phyloP scores from a whole-genome alignment of 2,797 vertebrate species.

The Crocodylus rhombifer region DNA sequence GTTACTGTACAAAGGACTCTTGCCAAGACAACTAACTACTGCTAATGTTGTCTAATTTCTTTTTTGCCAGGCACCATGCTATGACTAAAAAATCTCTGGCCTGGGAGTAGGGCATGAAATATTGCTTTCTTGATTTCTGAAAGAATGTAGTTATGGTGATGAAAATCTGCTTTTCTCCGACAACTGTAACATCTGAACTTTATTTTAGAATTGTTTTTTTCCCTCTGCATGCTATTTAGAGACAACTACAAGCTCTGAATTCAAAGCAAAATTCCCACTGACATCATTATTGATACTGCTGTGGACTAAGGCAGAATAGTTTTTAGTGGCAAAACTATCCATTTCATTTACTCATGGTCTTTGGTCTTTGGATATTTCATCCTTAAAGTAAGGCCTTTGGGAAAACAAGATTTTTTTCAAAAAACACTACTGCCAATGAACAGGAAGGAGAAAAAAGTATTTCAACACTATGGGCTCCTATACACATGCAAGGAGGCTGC shows the following conservation, averaged over 20 bases:
- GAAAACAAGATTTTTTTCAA: background rate
- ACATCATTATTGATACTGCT: background rate
- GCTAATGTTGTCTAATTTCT: background rate
- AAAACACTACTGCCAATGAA: background rate
- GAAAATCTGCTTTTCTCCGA: slow-evolving; percentile 36
- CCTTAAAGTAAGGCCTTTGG: slow-evolving; percentile 4
- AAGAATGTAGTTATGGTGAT: background rate
- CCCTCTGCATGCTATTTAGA: slow-evolving; percentile 36
- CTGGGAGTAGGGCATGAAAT: background rate
- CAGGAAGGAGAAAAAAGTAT: background rate
- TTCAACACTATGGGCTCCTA: background rate
- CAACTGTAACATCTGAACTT: background rate
- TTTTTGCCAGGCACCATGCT: background rate
- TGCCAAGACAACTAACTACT: background rate
- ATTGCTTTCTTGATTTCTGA: background rate
- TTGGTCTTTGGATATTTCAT: background rate
- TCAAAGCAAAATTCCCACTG: slow-evolving; percentile 2
- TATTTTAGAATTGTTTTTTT: slow-evolving; percentile 28
- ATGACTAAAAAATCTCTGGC: slow-evolving; percentile 15
- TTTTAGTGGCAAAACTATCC: background rate
- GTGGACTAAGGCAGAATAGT: background rate
- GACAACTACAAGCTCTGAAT: background rate
- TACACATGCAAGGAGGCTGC: too few species aligned
- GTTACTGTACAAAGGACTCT: background rate
- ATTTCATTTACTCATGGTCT: background rate